Conservation (phyloP, 2,797 vertebrate genomes). For the Macropus fuliginosus region DNA sequence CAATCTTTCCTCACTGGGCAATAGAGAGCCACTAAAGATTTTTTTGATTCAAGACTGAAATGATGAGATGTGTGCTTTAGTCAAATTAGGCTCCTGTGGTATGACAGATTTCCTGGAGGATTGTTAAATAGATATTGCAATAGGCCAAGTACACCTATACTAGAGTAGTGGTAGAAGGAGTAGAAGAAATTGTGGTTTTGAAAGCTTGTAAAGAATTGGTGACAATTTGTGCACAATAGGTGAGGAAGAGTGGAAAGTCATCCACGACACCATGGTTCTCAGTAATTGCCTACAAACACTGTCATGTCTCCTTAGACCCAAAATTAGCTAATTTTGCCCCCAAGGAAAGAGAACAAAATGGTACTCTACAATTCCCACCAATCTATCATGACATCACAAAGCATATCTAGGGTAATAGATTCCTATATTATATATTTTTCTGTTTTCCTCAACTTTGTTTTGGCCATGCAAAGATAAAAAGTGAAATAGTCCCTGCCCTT, state of each 20-base stretch:
- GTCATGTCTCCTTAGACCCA: neutral
- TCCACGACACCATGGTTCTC: neutral
- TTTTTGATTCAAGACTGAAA: neutral
- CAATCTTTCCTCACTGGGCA: neutral
- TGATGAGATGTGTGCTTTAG: neutral
- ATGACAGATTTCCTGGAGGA: neutral
- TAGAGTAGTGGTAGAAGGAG: neutral
- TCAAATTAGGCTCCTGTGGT: neutral
- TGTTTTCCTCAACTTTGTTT: neutral
- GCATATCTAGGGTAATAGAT: neutral
- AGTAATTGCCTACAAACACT: neutral
- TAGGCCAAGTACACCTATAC: neutral
- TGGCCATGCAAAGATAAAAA: neutral
- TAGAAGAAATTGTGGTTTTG: neutral
- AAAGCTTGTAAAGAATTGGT: neutral
- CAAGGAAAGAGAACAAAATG: neutral
- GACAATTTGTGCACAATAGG: neutral
- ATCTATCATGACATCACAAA: neutral
- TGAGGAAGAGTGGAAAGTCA: neutral
- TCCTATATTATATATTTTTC: neutral
- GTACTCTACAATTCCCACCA: neutral
- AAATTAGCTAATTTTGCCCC: neutral
- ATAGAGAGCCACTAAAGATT: neutral
- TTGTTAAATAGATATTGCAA: neutral
- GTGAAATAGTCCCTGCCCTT: neutral